Percentiles rank a stretch among this genome's conserved stretches.
Conservation (phyloP, 2,797 vertebrate genomes). For the Melanotaenia boesemani region DNA sequence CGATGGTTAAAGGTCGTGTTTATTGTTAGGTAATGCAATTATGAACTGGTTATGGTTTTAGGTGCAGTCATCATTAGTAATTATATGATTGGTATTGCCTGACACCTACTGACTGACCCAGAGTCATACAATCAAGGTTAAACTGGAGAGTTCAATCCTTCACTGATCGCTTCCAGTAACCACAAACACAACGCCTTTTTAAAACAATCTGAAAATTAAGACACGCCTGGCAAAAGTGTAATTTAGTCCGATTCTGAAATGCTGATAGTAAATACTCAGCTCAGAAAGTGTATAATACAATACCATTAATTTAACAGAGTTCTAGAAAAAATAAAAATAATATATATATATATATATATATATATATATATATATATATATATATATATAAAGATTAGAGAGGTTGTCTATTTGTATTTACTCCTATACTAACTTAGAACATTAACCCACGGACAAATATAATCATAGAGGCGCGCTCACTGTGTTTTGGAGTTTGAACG, state of each 20-base stretch:
- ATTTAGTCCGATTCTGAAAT: background rate
- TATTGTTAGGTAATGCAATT: background rate
- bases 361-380: too few species aligned
- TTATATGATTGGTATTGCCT: background rate
- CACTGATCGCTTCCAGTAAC: background rate
- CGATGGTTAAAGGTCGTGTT: background rate
- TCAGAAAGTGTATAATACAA: background rate
- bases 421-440: background rate
- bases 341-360: too few species aligned
- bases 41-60: background rate
- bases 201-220: background rate
- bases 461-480: background rate
- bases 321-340: background rate
- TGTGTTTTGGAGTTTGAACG: constrained; percentile 29
- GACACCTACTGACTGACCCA: background rate
- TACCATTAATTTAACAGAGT: background rate
- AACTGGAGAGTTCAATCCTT: constrained; percentile 9
- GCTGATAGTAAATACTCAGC: background rate
- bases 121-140: constrained; percentile 54
- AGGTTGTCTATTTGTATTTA: background rate
- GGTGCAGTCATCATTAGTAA: background rate
- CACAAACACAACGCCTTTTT: background rate
- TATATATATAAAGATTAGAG: fast-evolving
- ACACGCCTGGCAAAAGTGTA: background rate
- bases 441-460: too few species aligned